Base-by-base conservation (phyloP, 2,797 vertebrate species). In the Kryptolebias ocellatus region DNA sequence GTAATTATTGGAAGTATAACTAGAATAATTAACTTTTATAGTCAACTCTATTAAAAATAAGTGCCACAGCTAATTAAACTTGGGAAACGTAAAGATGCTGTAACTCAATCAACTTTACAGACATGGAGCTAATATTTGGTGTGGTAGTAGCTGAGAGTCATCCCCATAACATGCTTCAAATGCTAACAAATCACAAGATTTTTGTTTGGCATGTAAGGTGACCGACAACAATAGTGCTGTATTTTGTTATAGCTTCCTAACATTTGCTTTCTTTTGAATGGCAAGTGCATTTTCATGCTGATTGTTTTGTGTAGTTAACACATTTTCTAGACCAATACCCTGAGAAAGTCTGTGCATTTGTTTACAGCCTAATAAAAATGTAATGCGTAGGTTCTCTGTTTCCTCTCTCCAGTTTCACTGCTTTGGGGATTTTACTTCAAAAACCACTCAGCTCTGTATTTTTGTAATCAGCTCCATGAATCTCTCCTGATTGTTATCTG, bases 401-500 rank as follows among this genome's bases (percentile, higher is more conserved):
- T 74, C 27, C 47, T 62, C 57, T 66, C 57, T 74, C 57, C 64
- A 54, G 60, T 79, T 71, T 70, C 29, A 37, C 27, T 44, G 70
- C 78, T 79, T 81, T 79, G 74, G 72, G 69, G 73, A 45, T 60
- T 79, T 60, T 27, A 72, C 72, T 83, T 79, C 72, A 83, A 87
- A 88, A 76, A 74, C 71, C 79, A 75, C 45, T 81, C 65, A 67
- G 74, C 67, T 80, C 44, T 73, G 42, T 79, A 64, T 78, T 66
- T 60, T 67, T 74, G 46, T 44, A 83, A 79, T 70, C 82, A 76
- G 71, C 79, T 67, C 70, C 71, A 79, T 83, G 88, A 88, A 90
- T 92, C 85, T 87, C 83, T 73, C 59, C 75, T 81, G 80, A 86
- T 82, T 58, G 63, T 87, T 80, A 90, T 92, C 86, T 81, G 87